Base-by-base conservation (phyloP, 2,888 invertebrate genomes). In the Parnassius mnemosyne region DNA sequence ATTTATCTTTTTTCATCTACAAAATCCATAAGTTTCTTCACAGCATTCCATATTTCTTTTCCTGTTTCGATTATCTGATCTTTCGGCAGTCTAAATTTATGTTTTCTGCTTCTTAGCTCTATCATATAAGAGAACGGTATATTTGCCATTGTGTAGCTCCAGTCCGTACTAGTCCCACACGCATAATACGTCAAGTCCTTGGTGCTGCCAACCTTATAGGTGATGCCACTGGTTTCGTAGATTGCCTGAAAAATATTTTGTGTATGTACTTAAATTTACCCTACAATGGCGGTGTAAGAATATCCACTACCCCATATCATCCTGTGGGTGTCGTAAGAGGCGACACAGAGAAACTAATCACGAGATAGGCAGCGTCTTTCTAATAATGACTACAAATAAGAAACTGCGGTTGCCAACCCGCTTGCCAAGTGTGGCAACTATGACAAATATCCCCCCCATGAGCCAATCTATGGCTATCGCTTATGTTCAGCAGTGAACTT, bases 81-180 rank as follows among this genome's bases (percentile, higher is more conserved):
- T 57, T 70, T 85, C 2, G 89, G 91, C 9, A 90, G 68, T 56
- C 68, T 79, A 72, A 91, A 91, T 66, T 73, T 84, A 67, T 87
- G 61, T 64, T 80, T 87, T 64, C 64, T 84, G 65, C 89, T 83
- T 44, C 89, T 77, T 9, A 91, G 73, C 63, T 91, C 91, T 12
- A 91, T 72, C 88, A 91, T 89, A 66, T 82, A 91, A 0, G 87
- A 89, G 72, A 79, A 91, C 0, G 89, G 91, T 64, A 91, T 88
- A 53, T 87, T 86, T 0, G 90, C 90, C 34, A 84, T 78, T 0
- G 78, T 82, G 60, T 91, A 90, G 57, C 89, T 88, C 90, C 90
- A 91, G 63, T 91, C 90, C 2, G 76, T 89, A 53, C 89, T 88
- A 51, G 90, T 90, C 0, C 90, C 90, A 50, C 89, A 89, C 0